Evolutionary conservation across 2,797 vertebrate species (phyloP), one percentile per base, ranked within the genome.

Genomic region (Macropodus opercularis): DNA sequence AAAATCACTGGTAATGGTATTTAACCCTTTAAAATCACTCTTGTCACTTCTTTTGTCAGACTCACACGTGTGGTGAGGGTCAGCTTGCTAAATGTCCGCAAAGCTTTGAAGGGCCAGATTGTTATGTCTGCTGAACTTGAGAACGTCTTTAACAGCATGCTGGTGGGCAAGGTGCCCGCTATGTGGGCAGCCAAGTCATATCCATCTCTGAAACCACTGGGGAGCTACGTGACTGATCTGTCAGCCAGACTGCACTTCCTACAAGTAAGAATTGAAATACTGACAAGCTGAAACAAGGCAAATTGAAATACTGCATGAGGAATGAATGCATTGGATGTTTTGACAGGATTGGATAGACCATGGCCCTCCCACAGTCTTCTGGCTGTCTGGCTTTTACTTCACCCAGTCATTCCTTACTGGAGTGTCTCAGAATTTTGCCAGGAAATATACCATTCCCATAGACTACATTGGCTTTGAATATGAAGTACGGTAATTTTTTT

Each of bases 341-440:
- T 69, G 14, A 72, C 83, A 98, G 96, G 93, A 96, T 1, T 98
- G 96, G 95, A 93, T 96, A 52, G 79, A 89, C 75, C 79, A 85
- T 0, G 94, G 95, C 1, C 85, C 94, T 0, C 94, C 96, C 4
- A 77, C 80, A 18, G 94, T 98, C 58, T 98, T 98, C 78, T 98
- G 96, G 95, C 72, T 98, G 23, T 98, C 96, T 0, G 94, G 95
- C 34, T 98, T 98, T 89, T 98, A 95, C 87, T 98, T 98, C 77
- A 96, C 95, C n/a, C 96, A 98, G 83, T 98, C 96, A 0, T 98
- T 98, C 87, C 86, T 98, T 69, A 98, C 96, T 0, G 96, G 96
- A 15, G 94, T 98, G 71, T 93, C 95, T 69, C 96, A 98, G 83
- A 98, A 98, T 80, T 98, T 92, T 73, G 94, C 96, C 64, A 94